Evolutionary conservation across 2,797 vertebrate genomes (phyloP).

Genomic region (Arctocebus calabarensis): DNA sequence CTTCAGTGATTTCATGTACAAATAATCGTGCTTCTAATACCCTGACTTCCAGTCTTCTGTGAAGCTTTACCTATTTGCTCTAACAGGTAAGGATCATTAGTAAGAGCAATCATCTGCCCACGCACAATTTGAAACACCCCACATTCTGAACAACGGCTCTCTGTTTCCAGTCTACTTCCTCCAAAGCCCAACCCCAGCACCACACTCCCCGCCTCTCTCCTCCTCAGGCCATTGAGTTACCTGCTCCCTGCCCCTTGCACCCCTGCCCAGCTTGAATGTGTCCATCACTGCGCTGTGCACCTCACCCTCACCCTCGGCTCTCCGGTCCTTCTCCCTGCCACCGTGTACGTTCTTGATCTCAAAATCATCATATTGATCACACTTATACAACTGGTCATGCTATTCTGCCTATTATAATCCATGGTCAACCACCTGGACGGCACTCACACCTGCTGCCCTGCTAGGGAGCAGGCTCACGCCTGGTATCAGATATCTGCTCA

Average conservation of each 20-base stretch:
- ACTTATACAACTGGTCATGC: background rate
- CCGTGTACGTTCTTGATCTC: background rate
- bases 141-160: background rate
- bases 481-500: background rate
- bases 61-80: background rate
- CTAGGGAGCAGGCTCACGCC: accelerated
- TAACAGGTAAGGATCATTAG: background rate
- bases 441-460: background rate
- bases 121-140: background rate
- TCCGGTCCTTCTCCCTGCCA: background rate
- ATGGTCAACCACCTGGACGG: background rate
- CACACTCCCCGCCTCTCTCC: background rate
- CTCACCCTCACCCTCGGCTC: background rate
- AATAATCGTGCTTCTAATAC: background rate
- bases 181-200: background rate
- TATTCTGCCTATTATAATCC: background rate
- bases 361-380: background rate
- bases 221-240: background rate
- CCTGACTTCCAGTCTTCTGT: background rate
- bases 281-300: accelerated
- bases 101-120: background rate
- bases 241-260: background rate
- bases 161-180: background rate
- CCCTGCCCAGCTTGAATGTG: background rate
- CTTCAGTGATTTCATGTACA: background rate